Evolutionary conservation across 2,888 invertebrate genomes (phyloP).

Genomic region (Xestia c-nigrum): DNA sequence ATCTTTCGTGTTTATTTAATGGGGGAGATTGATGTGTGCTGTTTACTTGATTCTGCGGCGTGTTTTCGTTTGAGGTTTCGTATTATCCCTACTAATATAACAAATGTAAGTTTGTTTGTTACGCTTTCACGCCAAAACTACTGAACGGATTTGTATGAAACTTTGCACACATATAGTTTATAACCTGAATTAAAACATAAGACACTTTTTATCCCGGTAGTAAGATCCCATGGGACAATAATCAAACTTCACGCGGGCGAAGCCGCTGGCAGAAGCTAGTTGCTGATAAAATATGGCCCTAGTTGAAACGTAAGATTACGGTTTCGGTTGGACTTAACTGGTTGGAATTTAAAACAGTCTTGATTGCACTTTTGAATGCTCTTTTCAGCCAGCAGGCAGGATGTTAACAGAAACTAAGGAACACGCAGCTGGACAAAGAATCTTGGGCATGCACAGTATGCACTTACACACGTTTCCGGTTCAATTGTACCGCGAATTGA

Average conservation of each 20-base stretch:
- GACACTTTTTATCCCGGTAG: no score
- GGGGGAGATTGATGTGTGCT: background rate
- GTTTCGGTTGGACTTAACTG: background rate
- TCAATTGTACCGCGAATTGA: background rate
- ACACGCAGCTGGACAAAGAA: background rate
- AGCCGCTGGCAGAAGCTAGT: no score
- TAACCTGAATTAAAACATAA: no score
- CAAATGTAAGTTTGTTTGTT: no score
- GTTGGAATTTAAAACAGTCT: background rate
- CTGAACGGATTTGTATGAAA: no score
- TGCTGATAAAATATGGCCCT: no score
- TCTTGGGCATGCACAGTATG: background rate
- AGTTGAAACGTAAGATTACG: background rate
- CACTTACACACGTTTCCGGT: background rate
- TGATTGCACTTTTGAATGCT: background rate
- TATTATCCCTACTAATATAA: no score
- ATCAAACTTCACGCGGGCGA: no score
- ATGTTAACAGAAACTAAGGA: background rate
- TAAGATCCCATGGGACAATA: no score
- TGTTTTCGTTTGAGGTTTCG: conserved; percentile 5
- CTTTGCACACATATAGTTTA: no score
- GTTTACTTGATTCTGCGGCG: background rate
- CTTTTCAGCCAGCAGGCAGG: no score
- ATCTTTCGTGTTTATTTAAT: conserved; percentile 22
- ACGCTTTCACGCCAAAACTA: no score